Conservation (phyloP, 2,888 invertebrate genomes). For the Acholoe squamosa region DNA sequence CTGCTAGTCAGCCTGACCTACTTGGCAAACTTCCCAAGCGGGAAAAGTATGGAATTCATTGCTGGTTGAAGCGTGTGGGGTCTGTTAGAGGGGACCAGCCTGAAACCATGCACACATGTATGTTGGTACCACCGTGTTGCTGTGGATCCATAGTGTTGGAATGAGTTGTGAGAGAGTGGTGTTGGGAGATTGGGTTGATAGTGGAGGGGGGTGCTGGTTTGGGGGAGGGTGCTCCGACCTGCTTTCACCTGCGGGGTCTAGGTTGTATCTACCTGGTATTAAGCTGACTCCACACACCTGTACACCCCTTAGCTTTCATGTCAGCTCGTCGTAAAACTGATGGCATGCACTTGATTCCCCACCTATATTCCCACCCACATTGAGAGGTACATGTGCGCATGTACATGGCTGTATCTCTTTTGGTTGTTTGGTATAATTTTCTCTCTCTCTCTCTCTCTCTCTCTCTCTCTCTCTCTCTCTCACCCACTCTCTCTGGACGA, state of each 20-base stretch:
- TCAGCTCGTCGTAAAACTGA: too few relatives aligned
- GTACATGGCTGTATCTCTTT: not conserved
- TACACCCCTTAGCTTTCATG: not conserved
- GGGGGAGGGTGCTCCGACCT: not conserved
- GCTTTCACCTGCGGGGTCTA: not conserved
- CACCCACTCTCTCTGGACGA: too few relatives aligned
- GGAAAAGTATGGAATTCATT: slow-evolving; percentile 12
- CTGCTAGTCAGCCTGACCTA: slow-evolving; percentile 30
- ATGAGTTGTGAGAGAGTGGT: too few relatives aligned
- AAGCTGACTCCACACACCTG: not conserved
- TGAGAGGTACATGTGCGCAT: not conserved
- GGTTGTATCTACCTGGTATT: not conserved
- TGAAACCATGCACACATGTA: slow-evolving; percentile 16
- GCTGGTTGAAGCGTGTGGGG: not conserved
- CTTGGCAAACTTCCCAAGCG: slow-evolving; percentile 24
- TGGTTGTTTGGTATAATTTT: not conserved
- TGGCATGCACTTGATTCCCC: not conserved
- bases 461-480: not conserved
- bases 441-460: not conserved
- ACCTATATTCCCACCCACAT: not conserved
- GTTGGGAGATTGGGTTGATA: not conserved
- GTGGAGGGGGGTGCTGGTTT: not conserved
- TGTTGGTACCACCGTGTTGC: too few relatives aligned
- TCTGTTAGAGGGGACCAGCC: not conserved
- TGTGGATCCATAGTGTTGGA: too few relatives aligned